These are phyloP conservation scores for Pristionchus maxplancki DNA, from an alignment of 2,888 invertebrate genomes.

Conservation along the genomic window DNA sequence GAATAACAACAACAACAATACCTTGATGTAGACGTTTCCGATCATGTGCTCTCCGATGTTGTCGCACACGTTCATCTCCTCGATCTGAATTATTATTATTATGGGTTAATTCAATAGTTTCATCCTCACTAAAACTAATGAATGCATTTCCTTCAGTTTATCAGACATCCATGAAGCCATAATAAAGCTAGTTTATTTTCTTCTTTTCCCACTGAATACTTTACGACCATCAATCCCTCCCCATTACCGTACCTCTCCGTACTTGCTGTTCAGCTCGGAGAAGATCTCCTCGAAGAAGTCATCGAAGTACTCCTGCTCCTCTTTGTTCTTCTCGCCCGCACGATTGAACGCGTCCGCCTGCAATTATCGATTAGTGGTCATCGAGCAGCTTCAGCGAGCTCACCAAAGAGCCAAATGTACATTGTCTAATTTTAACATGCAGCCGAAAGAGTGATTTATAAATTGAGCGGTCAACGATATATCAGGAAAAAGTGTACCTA, in stretches of 20 bases:
- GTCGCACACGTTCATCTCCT: slow-evolving; percentile 99
- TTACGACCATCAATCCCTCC: too few species aligned
- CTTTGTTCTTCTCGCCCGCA: slow-evolving; percentile 78
- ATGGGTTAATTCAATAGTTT: neutral
- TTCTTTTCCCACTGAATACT: too few species aligned
- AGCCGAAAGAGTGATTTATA: too few species aligned
- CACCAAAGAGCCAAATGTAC: neutral
- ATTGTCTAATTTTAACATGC: too few species aligned
- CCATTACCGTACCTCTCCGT: slow-evolving; percentile 48
- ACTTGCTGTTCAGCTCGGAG: slow-evolving; percentile 85
- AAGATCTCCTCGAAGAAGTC: slow-evolving; percentile 99
- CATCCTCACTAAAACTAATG: neutral
- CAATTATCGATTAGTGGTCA: neutral
- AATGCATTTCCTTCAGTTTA: neutral
- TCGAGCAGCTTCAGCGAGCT: neutral
- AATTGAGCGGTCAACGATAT: too few species aligned
- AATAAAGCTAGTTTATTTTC: too few species aligned
- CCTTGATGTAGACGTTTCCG: slow-evolving; percentile 97
- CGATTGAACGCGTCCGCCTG: slow-evolving; percentile 67
- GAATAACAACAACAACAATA: too few species aligned
- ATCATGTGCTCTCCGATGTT: slow-evolving; percentile 87
- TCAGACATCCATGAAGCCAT: too few species aligned
- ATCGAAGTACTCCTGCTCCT: slow-evolving; percentile 99
- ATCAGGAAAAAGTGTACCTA: too few species aligned
- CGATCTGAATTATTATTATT: slow-evolving; percentile 83